These are phyloP conservation scores for Acrossocheilus wenchowensis DNA, from an alignment of 2,797 vertebrate genomes.

Conservation along the genomic window DNA sequence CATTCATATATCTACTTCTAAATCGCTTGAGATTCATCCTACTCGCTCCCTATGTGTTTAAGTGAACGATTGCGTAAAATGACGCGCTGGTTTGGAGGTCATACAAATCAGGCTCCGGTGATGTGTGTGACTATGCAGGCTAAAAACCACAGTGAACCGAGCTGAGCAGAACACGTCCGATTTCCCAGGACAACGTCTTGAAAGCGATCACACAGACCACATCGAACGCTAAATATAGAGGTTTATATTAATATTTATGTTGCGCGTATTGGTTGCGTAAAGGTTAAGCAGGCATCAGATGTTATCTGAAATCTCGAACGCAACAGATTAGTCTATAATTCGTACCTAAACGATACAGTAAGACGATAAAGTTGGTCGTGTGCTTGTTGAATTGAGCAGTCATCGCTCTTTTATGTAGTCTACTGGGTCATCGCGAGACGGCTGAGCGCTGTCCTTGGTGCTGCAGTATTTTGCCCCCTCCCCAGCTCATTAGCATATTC, in stretches of 20 bases:
- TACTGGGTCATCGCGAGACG: neutral
- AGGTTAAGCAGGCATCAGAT: no score
- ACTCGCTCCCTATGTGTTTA: neutral
- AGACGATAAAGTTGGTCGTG: neutral
- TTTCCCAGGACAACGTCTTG: neutral
- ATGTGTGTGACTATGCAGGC: constrained; percentile 1
- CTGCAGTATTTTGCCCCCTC: constrained; percentile 64
- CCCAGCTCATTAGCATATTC: neutral
- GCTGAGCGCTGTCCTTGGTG: constrained; percentile 79
- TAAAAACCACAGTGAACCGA: neutral
- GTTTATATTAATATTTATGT: neutral
- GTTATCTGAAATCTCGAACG: neutral
- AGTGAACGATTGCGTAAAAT: neutral
- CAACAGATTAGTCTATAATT: neutral
- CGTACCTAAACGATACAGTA: neutral
- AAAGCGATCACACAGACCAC: neutral
- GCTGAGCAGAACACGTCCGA: neutral
- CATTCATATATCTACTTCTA: neutral
- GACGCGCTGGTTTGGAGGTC: constrained; percentile 39
- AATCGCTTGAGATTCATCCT: neutral
- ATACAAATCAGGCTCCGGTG: constrained; percentile 32
- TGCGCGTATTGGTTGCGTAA: neutral
- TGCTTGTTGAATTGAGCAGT: neutral
- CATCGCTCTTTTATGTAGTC: neutral
- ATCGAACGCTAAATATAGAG: neutral